Evolutionary conservation across 2,113 vertebrate species (phyloP).

Genomic region (Albula glossodonta): DNA sequence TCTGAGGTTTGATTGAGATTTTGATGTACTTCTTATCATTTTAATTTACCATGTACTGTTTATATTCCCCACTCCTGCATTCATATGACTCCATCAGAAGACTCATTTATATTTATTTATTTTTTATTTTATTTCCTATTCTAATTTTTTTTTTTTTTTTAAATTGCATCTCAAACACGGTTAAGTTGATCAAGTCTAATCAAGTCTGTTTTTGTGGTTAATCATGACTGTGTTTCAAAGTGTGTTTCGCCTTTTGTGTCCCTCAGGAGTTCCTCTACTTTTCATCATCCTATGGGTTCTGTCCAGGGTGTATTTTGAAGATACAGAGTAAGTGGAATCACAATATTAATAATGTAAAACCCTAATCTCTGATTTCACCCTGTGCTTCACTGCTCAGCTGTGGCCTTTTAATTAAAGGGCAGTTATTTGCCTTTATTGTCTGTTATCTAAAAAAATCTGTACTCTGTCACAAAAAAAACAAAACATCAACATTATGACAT

Average conservation of each 20-base stretch:
- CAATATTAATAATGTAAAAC: neutral
- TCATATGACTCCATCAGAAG: neutral
- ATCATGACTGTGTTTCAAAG: neutral
- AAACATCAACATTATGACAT: too few species aligned
- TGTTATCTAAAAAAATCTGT: too few species aligned
- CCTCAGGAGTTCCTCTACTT: slow-evolving; percentile 82
- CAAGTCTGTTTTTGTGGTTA: neutral
- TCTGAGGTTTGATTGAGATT: neutral
- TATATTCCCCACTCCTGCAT: neutral
- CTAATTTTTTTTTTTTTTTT: neutral
- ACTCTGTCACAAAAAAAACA: too few species aligned
- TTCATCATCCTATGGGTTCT: slow-evolving; percentile 81
- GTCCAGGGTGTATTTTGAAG: slow-evolving; percentile 82
- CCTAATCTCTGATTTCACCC: too few species aligned
- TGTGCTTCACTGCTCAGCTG: too few species aligned
- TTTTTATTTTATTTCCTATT: too few species aligned
- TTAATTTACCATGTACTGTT: neutral
- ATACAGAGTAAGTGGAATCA: slow-evolving; percentile 81
- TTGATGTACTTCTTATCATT: neutral
- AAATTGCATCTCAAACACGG: too few species aligned
- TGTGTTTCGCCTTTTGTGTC: slow-evolving; percentile 5
- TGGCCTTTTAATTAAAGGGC: too few species aligned
- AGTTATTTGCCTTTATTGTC: too few species aligned
- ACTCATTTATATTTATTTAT: too few species aligned
- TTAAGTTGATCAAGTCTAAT: neutral